Conservation (phyloP, 2,888 invertebrate genomes). For the Drosophila cyrtoloma region DNA sequence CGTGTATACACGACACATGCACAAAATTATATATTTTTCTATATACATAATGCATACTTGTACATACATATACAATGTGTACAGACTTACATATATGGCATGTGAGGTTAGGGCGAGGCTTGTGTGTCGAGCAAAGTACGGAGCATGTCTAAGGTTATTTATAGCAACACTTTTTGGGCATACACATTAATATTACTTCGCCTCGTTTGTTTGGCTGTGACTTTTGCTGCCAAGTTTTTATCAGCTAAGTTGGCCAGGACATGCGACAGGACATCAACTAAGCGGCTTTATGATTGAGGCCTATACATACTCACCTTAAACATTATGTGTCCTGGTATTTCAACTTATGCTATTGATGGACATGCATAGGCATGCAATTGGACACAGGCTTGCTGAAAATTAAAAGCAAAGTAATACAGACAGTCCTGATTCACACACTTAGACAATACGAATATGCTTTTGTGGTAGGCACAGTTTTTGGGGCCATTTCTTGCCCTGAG, state of each 20-base stretch:
- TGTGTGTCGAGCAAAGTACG: slow-evolving; percentile 18
- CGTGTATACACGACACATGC: slow-evolving; percentile 63
- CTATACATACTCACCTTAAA: slow-evolving; percentile 3
- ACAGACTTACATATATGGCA: slow-evolving; percentile 26
- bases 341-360: slow-evolving; percentile 14
- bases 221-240: slow-evolving; percentile 51
- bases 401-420: background rate
- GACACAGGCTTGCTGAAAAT: slow-evolving; percentile 1
- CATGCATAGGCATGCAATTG: slow-evolving; percentile 4
- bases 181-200: slow-evolving; percentile 56
- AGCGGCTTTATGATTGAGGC: slow-evolving; percentile 69
- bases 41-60: slow-evolving; percentile 19
- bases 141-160: slow-evolving; percentile 70
- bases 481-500: background rate
- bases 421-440: background rate
- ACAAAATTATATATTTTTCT: slow-evolving; percentile 13
- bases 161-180: slow-evolving; percentile 74
- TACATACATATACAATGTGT: background rate
- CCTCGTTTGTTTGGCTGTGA: slow-evolving; percentile 43
- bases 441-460: slow-evolving; percentile 15
- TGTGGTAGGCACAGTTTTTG: slow-evolving; percentile 12
- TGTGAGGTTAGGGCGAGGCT: slow-evolving; percentile 47
- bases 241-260: slow-evolving; percentile 51
- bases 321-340: slow-evolving; percentile 8
- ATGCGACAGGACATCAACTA: slow-evolving; percentile 54